phyloP scores from a whole-genome alignment of 2,113 vertebrate species.

The Etheostoma spectabile region DNA sequence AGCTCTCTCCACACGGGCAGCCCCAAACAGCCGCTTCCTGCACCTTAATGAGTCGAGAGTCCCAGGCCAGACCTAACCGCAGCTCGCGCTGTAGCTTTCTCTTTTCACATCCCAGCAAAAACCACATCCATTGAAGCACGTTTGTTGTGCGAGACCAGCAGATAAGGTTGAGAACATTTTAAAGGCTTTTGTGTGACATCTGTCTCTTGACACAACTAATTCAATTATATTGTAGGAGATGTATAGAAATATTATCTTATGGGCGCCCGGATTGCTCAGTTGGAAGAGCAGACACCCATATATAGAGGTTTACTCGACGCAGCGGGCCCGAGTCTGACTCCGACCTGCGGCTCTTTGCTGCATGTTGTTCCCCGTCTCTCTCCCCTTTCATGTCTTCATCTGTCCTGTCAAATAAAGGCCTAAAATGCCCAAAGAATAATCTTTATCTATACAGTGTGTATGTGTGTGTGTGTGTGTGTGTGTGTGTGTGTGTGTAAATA shows the following conservation, averaged over 20 bases:
- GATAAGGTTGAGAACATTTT: slow-evolving; percentile 14
- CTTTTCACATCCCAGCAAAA: not conserved
- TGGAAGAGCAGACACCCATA: no score
- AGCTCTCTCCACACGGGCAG: slow-evolving; percentile 44
- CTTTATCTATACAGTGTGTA: no score
- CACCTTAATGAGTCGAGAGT: slow-evolving; percentile 62
- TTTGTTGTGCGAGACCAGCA: not conserved
- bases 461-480: no score
- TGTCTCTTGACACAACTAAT: not conserved
- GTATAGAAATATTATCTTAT: not conserved
- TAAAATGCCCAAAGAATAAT: no score
- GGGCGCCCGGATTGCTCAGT: no score
- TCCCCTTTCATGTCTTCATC: no score
- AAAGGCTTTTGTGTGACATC: slow-evolving; percentile 17
- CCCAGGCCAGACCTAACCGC: not conserved
- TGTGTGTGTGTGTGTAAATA: no score
- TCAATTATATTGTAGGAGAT: not conserved
- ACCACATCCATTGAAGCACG: not conserved
- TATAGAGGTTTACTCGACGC: no score
- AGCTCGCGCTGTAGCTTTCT: slow-evolving; percentile 7
- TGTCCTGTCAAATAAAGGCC: no score
- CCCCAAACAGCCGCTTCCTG: slow-evolving; percentile 35
- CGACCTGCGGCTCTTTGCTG: no score
- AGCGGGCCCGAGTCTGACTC: no score
- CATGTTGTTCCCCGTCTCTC: no score